Conservation (phyloP, 2,888 invertebrate genomes). For the Cynaeus angustus region DNA sequence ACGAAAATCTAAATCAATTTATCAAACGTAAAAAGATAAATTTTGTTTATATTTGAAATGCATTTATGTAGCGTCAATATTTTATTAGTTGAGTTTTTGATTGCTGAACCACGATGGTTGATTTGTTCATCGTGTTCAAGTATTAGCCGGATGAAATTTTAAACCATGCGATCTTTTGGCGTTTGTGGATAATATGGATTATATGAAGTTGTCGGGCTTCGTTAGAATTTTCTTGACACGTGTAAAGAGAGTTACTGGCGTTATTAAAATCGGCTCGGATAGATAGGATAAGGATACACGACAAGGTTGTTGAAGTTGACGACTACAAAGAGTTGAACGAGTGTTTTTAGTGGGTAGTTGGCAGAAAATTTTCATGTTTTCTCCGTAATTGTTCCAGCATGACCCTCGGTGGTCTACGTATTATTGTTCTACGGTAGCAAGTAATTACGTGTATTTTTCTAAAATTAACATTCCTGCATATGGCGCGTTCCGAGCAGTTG, state of each 20-base stretch:
- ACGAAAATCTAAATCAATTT: conserved; percentile 13
- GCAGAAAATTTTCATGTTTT: conserved; percentile 5
- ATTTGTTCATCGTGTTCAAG: no score
- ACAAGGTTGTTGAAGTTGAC: conserved; percentile 15
- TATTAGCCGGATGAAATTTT: not conserved
- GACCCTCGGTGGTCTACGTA: conserved; percentile 7
- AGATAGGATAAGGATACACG: conserved; percentile 9
- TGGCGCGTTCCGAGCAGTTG: conserved; percentile 10
- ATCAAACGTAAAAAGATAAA: no score
- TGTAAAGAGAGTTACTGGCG: conserved; percentile 1
- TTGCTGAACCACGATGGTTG: no score
- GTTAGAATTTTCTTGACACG: conserved; percentile 4
- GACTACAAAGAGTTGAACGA: not conserved
- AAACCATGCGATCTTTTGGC: not conserved
- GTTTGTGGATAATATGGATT: not conserved
- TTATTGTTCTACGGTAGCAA: conserved; percentile 18
- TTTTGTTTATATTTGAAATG: no score
- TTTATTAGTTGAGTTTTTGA: no score
- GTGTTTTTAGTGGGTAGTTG: not conserved
- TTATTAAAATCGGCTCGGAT: conserved; percentile 8
- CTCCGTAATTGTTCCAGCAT: conserved; percentile 10
- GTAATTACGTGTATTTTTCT: conserved; percentile 26
- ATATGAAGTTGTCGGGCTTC: not conserved
- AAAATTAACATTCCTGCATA: conserved; percentile 25
- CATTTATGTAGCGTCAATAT: no score